Conservation (phyloP, 2,888 invertebrate species). For the Trichogramma dendrolimi region DNA sequence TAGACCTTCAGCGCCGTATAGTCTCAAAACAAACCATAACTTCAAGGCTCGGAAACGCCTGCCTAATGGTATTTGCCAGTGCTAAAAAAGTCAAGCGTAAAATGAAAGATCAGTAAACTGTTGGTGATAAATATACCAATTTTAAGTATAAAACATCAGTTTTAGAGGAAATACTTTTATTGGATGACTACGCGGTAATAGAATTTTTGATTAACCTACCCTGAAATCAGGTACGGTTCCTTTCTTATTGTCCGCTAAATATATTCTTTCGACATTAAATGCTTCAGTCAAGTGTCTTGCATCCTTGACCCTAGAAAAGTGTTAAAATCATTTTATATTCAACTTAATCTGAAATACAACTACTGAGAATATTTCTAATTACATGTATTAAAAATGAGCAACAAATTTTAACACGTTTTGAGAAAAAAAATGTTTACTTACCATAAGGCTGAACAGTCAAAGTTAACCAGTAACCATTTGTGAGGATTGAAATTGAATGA, state of each 20-base stretch:
- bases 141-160: neutral
- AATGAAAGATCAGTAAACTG: neutral
- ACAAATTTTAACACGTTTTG: too few relatives aligned
- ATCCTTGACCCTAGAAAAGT: constrained; percentile 66
- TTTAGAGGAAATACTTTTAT: constrained; percentile 1
- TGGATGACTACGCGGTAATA: neutral
- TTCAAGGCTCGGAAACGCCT: constrained; percentile 85
- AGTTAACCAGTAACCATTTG: constrained; percentile 92
- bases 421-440: constrained; percentile 27
- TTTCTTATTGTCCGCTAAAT: constrained; percentile 71
- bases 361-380: too few relatives aligned
- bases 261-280: constrained; percentile 87
- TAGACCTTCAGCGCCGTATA: constrained; percentile 77
- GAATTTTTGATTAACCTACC: constrained; percentile 42
- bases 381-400: too few relatives aligned
- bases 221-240: constrained; percentile 62
- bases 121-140: neutral
- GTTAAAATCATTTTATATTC: neutral
- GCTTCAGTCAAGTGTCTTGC: constrained; percentile 75
- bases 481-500: constrained; percentile 93
- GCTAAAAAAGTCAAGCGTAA: constrained; percentile 58
- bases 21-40: constrained; percentile 86
- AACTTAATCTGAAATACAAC: too few relatives aligned
- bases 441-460: constrained; percentile 94
- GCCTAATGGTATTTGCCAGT: constrained; percentile 85